phyloP scores from a whole-genome alignment of 1,140 invertebrate species.

The Diuraphis noxia region DNA sequence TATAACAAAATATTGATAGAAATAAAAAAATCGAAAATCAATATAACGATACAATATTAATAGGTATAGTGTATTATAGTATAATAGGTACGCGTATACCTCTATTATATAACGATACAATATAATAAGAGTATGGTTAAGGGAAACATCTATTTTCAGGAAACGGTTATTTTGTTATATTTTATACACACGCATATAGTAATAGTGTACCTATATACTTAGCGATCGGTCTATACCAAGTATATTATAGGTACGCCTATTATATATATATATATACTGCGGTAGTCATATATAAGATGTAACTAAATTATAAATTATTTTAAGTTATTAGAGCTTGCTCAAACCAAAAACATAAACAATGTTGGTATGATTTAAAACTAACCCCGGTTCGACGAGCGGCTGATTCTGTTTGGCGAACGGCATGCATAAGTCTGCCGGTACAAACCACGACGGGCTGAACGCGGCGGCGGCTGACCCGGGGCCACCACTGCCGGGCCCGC shows the following conservation, averaged over 20 bases:
- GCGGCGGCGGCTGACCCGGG: conserved; percentile 62
- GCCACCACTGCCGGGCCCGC: conserved; percentile 61
- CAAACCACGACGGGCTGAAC: conserved; percentile 89
- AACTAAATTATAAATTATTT: too few species aligned
- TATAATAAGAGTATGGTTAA: not conserved
- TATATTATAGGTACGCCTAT: too few species aligned
- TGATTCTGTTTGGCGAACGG: conserved; percentile 73
- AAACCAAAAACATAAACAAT: not conserved
- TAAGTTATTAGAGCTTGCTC: not conserved
- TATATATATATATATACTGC: not conserved
- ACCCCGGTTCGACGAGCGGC: conserved; percentile 87
- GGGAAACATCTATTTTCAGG: not conserved
- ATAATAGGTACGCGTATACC: too few species aligned
- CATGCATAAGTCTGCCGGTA: conserved; percentile 86
- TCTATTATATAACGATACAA: not conserved
- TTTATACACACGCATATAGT: not conserved
- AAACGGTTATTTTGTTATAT: not conserved
- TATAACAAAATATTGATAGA: not conserved
- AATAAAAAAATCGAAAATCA: not conserved
- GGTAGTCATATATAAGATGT: not conserved
- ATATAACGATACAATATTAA: not conserved
- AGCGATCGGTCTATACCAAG: not conserved
- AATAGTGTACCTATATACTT: not conserved
- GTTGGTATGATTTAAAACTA: conserved; percentile 66
- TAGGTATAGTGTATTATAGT: not conserved